These are phyloP conservation scores for Andrena camellia DNA, from an alignment of 2,888 invertebrate species.

Conservation along the genomic window DNA sequence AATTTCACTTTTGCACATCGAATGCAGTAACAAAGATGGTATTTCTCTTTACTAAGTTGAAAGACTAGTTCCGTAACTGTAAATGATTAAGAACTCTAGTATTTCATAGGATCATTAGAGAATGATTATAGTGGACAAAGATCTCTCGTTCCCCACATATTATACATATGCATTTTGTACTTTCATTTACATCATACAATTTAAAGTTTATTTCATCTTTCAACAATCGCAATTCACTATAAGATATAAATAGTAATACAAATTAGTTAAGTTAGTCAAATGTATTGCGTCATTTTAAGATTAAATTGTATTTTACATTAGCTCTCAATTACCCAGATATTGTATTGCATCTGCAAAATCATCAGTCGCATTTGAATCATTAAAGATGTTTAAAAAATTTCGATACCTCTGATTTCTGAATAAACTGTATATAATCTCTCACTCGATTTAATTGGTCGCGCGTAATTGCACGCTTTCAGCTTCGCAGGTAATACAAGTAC, in stretches of 20 bases:
- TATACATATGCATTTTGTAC: conserved; percentile 22
- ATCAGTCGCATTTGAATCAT: conserved; percentile 1
- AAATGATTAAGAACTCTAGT: conserved; percentile 1
- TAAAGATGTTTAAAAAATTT: not conserved
- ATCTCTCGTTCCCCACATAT: conserved; percentile 4
- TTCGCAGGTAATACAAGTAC: not conserved
- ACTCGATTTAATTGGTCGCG: conserved; percentile 4
- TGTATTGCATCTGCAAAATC: conserved; percentile 11
- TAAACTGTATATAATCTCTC: conserved; percentile 1
- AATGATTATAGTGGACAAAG: not conserved
- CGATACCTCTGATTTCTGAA: conserved; percentile 1
- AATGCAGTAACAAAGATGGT: too few species aligned
- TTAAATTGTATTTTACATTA: conserved; percentile 40
- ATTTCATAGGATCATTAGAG: not conserved
- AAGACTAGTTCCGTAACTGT: not conserved
- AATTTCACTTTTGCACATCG: not conserved
- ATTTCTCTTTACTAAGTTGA: too few species aligned
- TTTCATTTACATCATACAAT: conserved; percentile 18
- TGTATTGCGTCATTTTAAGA: not conserved
- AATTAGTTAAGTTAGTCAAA: conserved; percentile 16
- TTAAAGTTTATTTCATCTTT: conserved; percentile 13
- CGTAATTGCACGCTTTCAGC: not conserved
- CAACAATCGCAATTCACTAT: conserved; percentile 6
- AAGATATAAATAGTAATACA: conserved; percentile 26
- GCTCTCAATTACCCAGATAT: conserved; percentile 3